phyloP scores from a whole-genome alignment of 2,888 invertebrate genomes.

The Agelastica alni region DNA sequence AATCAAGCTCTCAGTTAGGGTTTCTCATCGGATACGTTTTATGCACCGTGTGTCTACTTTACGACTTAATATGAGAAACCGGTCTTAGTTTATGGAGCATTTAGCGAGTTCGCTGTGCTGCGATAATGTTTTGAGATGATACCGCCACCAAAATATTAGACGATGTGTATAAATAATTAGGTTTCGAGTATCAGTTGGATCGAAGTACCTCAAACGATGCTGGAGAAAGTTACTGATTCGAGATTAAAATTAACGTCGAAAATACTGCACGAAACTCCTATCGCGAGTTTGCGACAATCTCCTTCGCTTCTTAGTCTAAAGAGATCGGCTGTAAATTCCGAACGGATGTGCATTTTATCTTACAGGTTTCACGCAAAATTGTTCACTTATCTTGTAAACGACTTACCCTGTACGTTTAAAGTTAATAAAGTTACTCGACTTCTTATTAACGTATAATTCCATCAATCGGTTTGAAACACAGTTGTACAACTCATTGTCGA shows the following conservation, averaged over 20 bases:
- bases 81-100: conserved; percentile 24
- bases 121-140: conserved; percentile 16
- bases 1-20: conserved; percentile 21
- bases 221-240: not conserved
- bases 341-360: too few species aligned
- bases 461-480: too few species aligned
- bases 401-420: too few species aligned
- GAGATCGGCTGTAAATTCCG: too few species aligned
- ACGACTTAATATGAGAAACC: conserved; percentile 27
- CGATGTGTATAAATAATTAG: conserved; percentile 18
- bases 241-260: conserved; percentile 2
- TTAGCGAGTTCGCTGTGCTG: conserved; percentile 20
- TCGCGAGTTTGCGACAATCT: too few species aligned
- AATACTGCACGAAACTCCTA: not conserved
- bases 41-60: conserved; percentile 27
- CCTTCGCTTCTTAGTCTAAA: too few species aligned
- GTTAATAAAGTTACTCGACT: too few species aligned
- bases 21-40: conserved; percentile 19
- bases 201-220: not conserved
- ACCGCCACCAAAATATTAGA: conserved; percentile 14
- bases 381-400: too few species aligned
- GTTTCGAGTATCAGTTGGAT: conserved; percentile 13
- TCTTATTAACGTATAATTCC: too few species aligned
- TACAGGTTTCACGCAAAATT: too few species aligned
- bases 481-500: too few species aligned